Percentiles rank a stretch among this genome's conserved stretches.
These are phyloP conservation scores for Nothobranchius kuhntae DNA, from an alignment of 2,113 vertebrate genomes.

Conservation along the genomic window DNA sequence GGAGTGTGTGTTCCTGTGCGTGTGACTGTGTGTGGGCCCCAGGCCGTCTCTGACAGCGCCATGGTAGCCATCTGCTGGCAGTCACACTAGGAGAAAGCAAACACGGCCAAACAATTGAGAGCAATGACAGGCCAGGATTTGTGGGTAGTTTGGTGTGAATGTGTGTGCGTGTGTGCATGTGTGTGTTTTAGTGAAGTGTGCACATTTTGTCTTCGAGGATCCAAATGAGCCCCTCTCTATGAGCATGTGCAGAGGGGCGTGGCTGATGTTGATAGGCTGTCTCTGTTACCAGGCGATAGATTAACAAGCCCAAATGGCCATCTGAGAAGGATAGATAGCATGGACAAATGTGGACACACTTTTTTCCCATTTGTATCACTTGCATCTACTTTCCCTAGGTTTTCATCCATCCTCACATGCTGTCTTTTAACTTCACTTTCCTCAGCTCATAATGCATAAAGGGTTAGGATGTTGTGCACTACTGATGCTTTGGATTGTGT, in stretches of 20 bases:
- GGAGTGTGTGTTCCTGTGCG: slow-evolving; percentile 29
- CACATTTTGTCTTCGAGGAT: slow-evolving; percentile 66
- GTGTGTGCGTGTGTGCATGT: slow-evolving; percentile 35
- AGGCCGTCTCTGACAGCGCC: slow-evolving; percentile 77
- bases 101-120: slow-evolving; percentile 79
- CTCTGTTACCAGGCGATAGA: slow-evolving; percentile 80
- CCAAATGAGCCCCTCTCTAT: slow-evolving; percentile 69
- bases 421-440: slow-evolving; percentile 25
- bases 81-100: slow-evolving; percentile 82
- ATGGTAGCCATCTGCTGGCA: slow-evolving; percentile 83
- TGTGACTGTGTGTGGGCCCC: slow-evolving; percentile 72
- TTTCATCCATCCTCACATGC: slow-evolving; percentile 19
- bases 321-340: slow-evolving; percentile 73
- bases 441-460: slow-evolving; percentile 1
- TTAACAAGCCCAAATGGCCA: slow-evolving; percentile 76
- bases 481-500: neutral
- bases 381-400: slow-evolving; percentile 28
- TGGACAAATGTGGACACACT: slow-evolving; percentile 48
- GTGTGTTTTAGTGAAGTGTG: slow-evolving; percentile 42
- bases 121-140: slow-evolving; percentile 82
- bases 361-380: slow-evolving; percentile 28
- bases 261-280: slow-evolving; percentile 79
- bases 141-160: slow-evolving; percentile 60
- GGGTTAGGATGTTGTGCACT: slow-evolving; percentile 3
- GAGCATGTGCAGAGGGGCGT: slow-evolving; percentile 78